These are phyloP conservation scores for Mustelus asterias DNA, from an alignment of 2,113 vertebrate genomes.

Conservation along the genomic window DNA sequence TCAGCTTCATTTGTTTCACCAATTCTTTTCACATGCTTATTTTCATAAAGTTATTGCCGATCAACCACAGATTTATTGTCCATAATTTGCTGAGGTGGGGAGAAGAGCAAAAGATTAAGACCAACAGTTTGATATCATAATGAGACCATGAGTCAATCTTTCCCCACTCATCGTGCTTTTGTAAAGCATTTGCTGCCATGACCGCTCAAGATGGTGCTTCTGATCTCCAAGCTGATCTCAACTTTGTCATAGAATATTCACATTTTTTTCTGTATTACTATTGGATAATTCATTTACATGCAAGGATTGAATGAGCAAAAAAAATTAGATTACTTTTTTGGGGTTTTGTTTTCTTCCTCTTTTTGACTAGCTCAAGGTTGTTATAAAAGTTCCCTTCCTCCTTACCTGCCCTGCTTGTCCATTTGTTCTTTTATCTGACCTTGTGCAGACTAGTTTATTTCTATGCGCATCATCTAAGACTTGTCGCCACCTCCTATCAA, in stretches of 20 bases:
- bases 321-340: neutral
- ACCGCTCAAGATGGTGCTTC: neutral
- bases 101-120: neutral
- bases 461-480: neutral
- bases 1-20: neutral
- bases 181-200: neutral
- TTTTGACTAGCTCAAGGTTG: neutral
- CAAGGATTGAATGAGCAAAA: neutral
- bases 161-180: neutral
- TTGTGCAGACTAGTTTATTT: neutral
- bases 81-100: neutral
- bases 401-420: neutral
- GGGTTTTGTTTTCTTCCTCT: neutral
- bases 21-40: neutral
- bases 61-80: neutral
- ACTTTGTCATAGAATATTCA: neutral
- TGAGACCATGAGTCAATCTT: neutral
- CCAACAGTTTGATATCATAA: neutral
- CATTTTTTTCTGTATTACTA: neutral
- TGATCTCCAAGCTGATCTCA: neutral
- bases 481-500: neutral
- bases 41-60: neutral
- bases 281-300: neutral
- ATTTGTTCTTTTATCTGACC: neutral
- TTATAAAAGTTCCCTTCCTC: neutral